Percentiles rank a stretch among this genome's conserved stretches.
Evolutionary conservation across 1,140 invertebrate genomes (phyloP).

Genomic region (Periplaneta americana): DNA sequence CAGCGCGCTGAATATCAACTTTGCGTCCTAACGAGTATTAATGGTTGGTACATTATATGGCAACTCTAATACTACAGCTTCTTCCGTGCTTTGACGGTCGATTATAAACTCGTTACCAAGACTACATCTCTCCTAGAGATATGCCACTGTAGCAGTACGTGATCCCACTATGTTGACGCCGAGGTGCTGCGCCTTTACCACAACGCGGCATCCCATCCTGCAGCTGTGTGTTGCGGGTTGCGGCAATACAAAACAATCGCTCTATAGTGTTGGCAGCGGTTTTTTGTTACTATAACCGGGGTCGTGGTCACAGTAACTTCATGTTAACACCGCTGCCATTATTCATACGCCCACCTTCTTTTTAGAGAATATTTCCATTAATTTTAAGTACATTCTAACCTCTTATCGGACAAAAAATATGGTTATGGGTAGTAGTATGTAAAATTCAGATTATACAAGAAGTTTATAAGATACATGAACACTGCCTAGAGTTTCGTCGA

Average conservation of each 20-base stretch:
- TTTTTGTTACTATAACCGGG: background rate
- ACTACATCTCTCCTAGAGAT: background rate
- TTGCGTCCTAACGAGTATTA: too few species aligned
- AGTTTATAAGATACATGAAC: too few species aligned
- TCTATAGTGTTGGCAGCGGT: background rate
- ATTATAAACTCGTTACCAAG: background rate
- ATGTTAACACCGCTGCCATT: background rate
- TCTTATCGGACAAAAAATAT: too few species aligned
- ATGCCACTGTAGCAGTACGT: background rate
- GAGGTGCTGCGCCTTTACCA: background rate
- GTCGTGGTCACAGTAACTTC: background rate
- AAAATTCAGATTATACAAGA: too few species aligned
- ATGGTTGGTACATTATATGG: too few species aligned
- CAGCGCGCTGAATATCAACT: too few species aligned
- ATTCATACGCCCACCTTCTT: background rate
- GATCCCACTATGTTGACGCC: background rate
- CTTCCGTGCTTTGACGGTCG: background rate
- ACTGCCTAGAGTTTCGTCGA: too few species aligned
- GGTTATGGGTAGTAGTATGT: too few species aligned
- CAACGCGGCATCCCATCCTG: background rate
- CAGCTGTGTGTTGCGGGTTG: background rate
- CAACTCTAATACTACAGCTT: too few species aligned
- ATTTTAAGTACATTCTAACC: background rate
- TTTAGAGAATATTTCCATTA: background rate
- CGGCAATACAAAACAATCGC: background rate